A percentile compares a stretch with the other conserved stretches of the same genome.
phyloP scores from a whole-genome alignment of 2,797 vertebrate genomes.

The Falco concolor region DNA sequence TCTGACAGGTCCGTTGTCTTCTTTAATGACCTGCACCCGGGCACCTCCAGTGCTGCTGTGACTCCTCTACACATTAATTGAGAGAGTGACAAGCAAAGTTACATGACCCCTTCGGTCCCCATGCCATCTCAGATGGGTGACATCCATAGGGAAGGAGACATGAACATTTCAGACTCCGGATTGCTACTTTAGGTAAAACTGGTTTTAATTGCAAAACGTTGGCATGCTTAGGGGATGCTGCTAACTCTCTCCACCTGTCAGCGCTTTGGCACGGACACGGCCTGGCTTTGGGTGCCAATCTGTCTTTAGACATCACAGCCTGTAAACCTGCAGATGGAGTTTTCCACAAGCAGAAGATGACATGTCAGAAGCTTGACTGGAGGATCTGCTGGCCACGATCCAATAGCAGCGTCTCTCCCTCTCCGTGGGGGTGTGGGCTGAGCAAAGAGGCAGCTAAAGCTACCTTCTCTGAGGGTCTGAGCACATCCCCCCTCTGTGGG shows the following conservation, averaged over 20 bases:
- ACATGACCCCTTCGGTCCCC: neutral
- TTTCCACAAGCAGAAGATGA: slow-evolving; percentile 24
- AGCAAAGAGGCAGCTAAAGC: neutral
- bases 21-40: neutral
- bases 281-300: neutral
- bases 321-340: slow-evolving; percentile 36
- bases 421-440: neutral
- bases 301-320: neutral
- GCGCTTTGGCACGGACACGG: neutral
- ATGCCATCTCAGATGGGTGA: neutral
- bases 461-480: neutral
- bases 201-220: neutral
- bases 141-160: neutral
- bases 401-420: neutral
- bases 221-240: neutral
- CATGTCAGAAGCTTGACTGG: neutral
- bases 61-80: neutral
- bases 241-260: neutral
- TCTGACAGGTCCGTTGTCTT: rapidly evolving
- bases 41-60: rapidly evolving
- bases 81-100: neutral
- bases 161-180: neutral
- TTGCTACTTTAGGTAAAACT: neutral
- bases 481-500: neutral
- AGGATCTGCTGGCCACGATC: neutral